Percentiles rank a stretch among this genome's conserved stretches.
phyloP scores from a whole-genome alignment of 2,888 invertebrate species.

The Cataglyphis altisquamis region DNA sequence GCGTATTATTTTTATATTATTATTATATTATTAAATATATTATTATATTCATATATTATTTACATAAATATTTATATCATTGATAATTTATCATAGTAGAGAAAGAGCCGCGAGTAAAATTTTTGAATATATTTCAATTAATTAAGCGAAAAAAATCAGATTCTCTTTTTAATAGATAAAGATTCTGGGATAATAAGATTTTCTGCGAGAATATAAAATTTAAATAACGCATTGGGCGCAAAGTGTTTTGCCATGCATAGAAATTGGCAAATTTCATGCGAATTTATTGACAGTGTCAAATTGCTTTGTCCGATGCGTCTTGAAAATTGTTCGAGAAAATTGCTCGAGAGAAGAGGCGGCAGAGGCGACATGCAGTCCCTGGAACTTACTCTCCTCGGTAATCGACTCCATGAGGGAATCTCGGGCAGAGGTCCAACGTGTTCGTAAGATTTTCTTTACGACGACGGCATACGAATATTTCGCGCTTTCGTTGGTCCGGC shows the following conservation, averaged over 20 bases:
- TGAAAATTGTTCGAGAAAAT: constrained; percentile 8
- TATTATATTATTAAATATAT: no score
- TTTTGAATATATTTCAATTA: not conserved
- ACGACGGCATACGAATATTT: not conserved
- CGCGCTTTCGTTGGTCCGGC: not conserved
- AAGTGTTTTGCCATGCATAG: constrained; percentile 1
- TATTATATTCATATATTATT: not conserved
- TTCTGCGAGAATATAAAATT: constrained; percentile 12
- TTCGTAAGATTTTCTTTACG: not conserved
- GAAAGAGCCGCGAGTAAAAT: not conserved
- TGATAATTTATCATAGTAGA: no score
- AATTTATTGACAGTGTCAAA: constrained; percentile 5
- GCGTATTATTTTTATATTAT: no score
- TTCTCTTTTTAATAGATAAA: not conserved
- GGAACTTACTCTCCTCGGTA: constrained; percentile 50
- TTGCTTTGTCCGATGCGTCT: not conserved
- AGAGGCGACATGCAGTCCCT: constrained; percentile 20
- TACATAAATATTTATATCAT: not conserved
- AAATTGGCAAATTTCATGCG: constrained; percentile 24
- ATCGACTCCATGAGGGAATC: constrained; percentile 42
- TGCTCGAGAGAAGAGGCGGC: constrained; percentile 1
- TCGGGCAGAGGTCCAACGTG: constrained; percentile 60
- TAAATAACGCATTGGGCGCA: not conserved
- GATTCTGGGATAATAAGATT: not conserved
- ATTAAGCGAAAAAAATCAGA: not conserved